Evolutionary conservation across 2,888 invertebrate genomes (phyloP), one percentile per base, ranked within the genome.

Genomic region (Chloromyia formosa): DNA sequence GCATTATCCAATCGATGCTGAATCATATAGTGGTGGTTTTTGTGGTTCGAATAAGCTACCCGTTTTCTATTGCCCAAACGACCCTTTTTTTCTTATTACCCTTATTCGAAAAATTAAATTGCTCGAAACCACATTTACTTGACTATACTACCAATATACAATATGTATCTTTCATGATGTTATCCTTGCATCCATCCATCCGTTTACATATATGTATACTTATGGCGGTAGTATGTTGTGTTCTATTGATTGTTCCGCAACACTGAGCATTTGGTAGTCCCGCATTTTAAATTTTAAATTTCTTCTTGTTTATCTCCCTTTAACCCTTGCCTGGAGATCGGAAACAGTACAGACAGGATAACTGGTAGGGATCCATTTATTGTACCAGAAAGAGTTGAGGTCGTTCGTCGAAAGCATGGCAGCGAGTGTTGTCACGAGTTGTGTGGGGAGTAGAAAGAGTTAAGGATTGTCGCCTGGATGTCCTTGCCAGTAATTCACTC

Each of bases 81-180:
- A 60, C n/a, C 23, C 27, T 60, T 58, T 60, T 23, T 12, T 22
- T 27, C 62, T 62, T 62, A 62, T 62, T 40, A 40, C 62, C 62
- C 62, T 40, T 23, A 62, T 69, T 69, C 20, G 62, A 62, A 54
- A 69, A 69, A 69, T 53, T 69, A 69, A 69, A 69, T 69, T 69
- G 27, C 27, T 54, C 68, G 53, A 53, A 69, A 69, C 68, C 68
- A 27, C 54, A 54, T 69, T 40, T 69, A 22, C 60, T 20, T 35
- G 27, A 35, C 53, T 27, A 4, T 3, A 35, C n/a, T 23, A n/a
- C 23, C 12, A 23, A 56, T 35, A 7, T 35, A 35, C 3, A 35
- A 35, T 35, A 35, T 35, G 27, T 35, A 35, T 35, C 27, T 35
- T 35, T 35, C 27, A 35, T 35, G 49, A 49, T 49, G 10, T 49